Evolutionary conservation across 1,140 invertebrate species (phyloP), one percentile per base, ranked within the genome.

Genomic region (Hetaerina americana): DNA sequence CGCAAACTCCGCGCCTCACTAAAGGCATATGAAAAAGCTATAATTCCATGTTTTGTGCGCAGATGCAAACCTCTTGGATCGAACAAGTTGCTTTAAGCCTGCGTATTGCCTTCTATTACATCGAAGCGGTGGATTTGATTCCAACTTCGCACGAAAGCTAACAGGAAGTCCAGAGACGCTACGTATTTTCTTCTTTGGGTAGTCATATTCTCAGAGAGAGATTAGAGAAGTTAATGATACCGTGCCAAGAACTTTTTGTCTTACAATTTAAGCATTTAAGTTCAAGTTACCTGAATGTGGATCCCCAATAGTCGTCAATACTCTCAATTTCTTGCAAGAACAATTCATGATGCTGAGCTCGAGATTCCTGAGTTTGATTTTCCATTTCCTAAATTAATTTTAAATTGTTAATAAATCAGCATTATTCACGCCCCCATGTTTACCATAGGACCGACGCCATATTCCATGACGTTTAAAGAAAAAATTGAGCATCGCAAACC

Each of bases 221-320:
- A n/a, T n/a, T n/a, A n/a, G n/a, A n/a, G n/a, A n/a, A n/a, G n/a
- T n/a, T n/a, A n/a, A n/a, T n/a, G n/a, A n/a, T n/a, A n/a, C n/a
- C n/a, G n/a, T n/a, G n/a, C n/a, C n/a, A n/a, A n/a, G n/a, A n/a
- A n/a, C n/a, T n/a, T n/a, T n/a, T n/a, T n/a, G n/a, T n/a, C n/a
- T n/a, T n/a, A n/a, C n/a, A n/a, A n/a, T 2, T 2, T 57, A 57
- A 57, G 10, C 1, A 22, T 57, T 57, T 5, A 10, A 57, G 1
- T n/a, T n/a, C 22, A 69, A 28, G 28, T 73, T 82, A 93, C 81
- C 92, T 87, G 79, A 95, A 94, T 5, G 93, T 94, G 18, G 93
- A 92, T 1, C 92, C 92, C 86, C 92, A 91, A 78, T 94, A 94
- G 80, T 94, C 93, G 78, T 95, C 93, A 69, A 94, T 91, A 5